Percentiles rank a stretch among this genome's conserved stretches.
Evolutionary conservation across 1,140 invertebrate genomes (phyloP).

Genomic region (Brachionus rubens): DNA sequence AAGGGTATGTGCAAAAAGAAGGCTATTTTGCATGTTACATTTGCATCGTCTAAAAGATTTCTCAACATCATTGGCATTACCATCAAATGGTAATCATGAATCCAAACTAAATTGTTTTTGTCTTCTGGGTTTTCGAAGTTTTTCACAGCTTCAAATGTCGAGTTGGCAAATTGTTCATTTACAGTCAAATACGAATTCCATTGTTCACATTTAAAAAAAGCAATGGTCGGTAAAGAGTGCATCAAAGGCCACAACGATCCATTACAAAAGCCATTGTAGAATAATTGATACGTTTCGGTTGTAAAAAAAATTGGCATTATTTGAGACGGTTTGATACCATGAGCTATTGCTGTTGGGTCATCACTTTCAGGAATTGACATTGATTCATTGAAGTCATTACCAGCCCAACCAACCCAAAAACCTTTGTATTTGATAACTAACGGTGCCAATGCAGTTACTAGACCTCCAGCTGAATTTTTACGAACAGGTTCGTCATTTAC

Average conservation of each 20-base stretch:
- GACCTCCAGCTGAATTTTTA: constrained; percentile 64
- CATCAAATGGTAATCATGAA: constrained; percentile 88
- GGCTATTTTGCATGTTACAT: constrained; percentile 73
- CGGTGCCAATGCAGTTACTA: constrained; percentile 83
- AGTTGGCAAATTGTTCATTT: constrained; percentile 76
- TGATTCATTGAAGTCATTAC: constrained; percentile 65
- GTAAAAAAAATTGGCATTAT: constrained; percentile 76
- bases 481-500: not conserved
- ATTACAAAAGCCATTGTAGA: constrained; percentile 87
- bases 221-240: constrained; percentile 80
- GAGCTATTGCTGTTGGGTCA: constrained; percentile 76
- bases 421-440: constrained; percentile 78
- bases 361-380: constrained; percentile 78
- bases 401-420: constrained; percentile 84
- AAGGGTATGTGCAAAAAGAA: constrained; percentile 90
- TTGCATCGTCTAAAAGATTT: constrained; percentile 74
- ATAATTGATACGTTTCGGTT: constrained; percentile 72
- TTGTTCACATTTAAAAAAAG: constrained; percentile 73
- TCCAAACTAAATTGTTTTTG: constrained; percentile 75
- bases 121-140: constrained; percentile 62
- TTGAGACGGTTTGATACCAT: constrained; percentile 71
- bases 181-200: constrained; percentile 75
- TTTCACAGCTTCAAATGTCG: constrained; percentile 65
- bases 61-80: constrained; percentile 80
- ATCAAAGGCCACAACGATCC: constrained; percentile 86